phyloP scores from a whole-genome alignment of 2,888 invertebrate genomes.

The Muscina levida region DNA sequence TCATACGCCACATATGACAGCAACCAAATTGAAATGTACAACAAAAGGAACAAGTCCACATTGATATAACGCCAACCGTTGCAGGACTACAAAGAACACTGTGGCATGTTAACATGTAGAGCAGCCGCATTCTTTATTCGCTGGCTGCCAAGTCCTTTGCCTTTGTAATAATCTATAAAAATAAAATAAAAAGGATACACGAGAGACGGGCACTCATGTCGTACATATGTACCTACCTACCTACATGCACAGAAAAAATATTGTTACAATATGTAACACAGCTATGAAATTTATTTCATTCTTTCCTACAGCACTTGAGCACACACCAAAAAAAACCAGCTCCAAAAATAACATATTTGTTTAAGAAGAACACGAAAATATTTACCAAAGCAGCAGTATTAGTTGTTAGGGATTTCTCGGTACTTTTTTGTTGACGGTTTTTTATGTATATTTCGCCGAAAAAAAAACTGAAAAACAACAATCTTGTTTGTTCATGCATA shows the following conservation, averaged over 20 bases:
- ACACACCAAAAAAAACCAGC: not conserved
- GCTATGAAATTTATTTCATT: constrained; percentile 16
- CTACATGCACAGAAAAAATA: not conserved
- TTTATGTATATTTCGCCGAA: not conserved
- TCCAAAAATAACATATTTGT: not conserved
- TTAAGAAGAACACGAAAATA: constrained; percentile 20
- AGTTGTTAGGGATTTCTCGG: not conserved
- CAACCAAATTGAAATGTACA: constrained; percentile 25
- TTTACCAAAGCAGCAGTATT: not conserved
- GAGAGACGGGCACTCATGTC: no score
- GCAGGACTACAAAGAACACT: not conserved
- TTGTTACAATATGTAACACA: constrained; percentile 14
- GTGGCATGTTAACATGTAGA: constrained; percentile 14
- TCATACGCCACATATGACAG: constrained; percentile 61
- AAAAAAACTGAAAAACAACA: no score
- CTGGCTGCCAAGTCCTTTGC: not conserved
- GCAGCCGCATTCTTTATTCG: not conserved
- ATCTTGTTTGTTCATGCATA: not conserved
- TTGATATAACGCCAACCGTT: not conserved
- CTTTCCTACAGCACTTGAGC: not conserved
- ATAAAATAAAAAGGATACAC: constrained; percentile 1
- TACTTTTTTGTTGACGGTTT: not conserved
- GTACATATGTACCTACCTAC: not conserved
- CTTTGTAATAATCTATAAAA: not conserved
- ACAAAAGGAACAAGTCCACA: not conserved